A percentile compares a stretch with the other conserved stretches of the same genome.
Evolutionary conservation across 2,888 invertebrate genomes (phyloP).

Genomic region (Andrena fulva): DNA sequence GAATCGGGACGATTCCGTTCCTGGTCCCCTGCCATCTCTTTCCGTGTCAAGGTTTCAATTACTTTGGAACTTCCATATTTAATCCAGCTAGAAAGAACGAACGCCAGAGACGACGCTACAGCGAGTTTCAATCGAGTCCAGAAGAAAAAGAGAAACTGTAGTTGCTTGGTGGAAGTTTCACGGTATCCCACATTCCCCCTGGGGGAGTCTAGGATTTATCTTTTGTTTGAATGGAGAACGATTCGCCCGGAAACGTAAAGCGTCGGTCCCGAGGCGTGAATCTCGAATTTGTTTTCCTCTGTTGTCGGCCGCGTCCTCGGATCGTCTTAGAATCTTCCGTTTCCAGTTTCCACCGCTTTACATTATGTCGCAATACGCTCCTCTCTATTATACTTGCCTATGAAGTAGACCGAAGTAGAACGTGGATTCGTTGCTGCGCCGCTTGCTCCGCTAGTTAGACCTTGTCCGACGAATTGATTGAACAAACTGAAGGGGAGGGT

Average conservation of each 20-base stretch:
- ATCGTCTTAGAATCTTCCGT: slow-evolving; percentile 53
- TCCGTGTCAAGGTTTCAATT: slow-evolving; percentile 1
- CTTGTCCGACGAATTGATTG: slow-evolving; percentile 9
- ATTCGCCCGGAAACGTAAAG: slow-evolving; percentile 27
- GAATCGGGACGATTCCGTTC: no score
- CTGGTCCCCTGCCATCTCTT: background rate
- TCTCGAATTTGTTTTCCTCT: slow-evolving; percentile 21
- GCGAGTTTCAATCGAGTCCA: slow-evolving; percentile 36
- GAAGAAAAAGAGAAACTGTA: slow-evolving; percentile 9
- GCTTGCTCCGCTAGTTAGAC: slow-evolving; percentile 7
- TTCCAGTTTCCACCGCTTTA: slow-evolving; percentile 36
- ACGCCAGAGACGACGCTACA: background rate
- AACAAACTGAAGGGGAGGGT: slow-evolving; percentile 13
- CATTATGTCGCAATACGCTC: slow-evolving; percentile 36
- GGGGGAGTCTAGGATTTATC: slow-evolving; percentile 27
- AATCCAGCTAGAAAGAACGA: slow-evolving; percentile 4
- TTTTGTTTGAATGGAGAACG: slow-evolving; percentile 39
- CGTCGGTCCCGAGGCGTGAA: slow-evolving; percentile 23
- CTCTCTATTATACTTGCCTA: slow-evolving; percentile 41
- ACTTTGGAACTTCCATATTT: background rate
- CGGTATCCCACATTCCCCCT: slow-evolving; percentile 18
- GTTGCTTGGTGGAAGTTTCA: slow-evolving; percentile 23
- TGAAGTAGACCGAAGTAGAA: slow-evolving; percentile 33
- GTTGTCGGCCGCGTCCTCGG: slow-evolving; percentile 30
- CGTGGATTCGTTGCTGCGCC: slow-evolving; percentile 17